These are phyloP conservation scores for Python bivittatus DNA, from an alignment of 2,113 vertebrate genomes.

Conservation along the genomic window DNA sequence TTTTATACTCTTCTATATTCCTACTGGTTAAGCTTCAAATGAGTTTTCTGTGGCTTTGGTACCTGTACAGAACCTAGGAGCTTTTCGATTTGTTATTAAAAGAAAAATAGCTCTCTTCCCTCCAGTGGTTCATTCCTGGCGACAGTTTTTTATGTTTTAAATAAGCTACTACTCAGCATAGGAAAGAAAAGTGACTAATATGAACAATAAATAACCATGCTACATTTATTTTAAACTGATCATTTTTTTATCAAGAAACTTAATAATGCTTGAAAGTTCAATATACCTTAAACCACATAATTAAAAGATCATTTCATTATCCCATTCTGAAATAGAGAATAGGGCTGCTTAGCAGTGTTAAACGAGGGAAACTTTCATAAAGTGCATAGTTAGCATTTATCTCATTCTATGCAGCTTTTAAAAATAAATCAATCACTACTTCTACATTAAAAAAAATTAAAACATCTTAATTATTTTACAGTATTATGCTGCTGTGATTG, in stretches of 20 bases:
- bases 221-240: conserved; percentile 54
- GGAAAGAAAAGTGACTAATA: background rate
- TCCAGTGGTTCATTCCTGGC: background rate
- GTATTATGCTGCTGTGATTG: too few relatives aligned
- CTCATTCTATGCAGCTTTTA: conserved; percentile 23
- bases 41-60: background rate
- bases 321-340: conserved; percentile 12
- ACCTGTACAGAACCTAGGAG: background rate
- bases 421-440: conserved; percentile 46
- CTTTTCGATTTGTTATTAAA: too few relatives aligned
- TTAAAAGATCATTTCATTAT: conserved; percentile 49
- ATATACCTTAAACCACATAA: conserved; percentile 43
- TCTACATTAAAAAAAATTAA: conserved; percentile 44
- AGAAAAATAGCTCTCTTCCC: background rate
- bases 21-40: background rate
- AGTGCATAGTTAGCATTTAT: conserved; percentile 33
- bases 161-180: background rate
- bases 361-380: conserved; percentile 37
- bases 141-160: background rate
- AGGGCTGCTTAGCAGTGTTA: conserved; percentile 25
- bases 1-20: background rate
- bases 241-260: conserved; percentile 38
- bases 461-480: conserved; percentile 33
- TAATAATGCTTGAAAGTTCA: conserved; percentile 47
- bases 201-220: background rate